Evolutionary conservation across 2,888 invertebrate genomes (phyloP).

Genomic region (Luperina nickerlii): DNA sequence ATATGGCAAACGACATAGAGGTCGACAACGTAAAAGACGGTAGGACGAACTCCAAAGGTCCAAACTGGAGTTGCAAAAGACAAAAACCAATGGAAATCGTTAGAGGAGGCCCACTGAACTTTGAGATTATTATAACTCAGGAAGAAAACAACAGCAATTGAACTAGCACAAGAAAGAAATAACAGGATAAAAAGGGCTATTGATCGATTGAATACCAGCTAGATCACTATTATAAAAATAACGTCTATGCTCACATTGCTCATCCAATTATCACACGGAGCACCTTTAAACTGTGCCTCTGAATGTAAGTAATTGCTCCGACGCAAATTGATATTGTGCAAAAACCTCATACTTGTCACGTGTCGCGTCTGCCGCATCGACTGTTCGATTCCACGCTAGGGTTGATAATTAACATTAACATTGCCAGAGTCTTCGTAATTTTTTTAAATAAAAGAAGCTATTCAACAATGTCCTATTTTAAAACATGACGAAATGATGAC

Average conservation of each 20-base stretch:
- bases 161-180: background rate
- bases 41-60: background rate
- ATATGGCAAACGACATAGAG: background rate
- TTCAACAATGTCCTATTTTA: background rate
- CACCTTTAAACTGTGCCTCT: conserved; percentile 41
- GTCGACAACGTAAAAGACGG: background rate
- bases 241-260: conserved; percentile 25
- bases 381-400: conserved; percentile 27
- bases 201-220: background rate
- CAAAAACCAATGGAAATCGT: background rate
- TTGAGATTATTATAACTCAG: background rate
- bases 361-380: conserved; percentile 28
- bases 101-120: background rate
- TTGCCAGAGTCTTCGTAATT: background rate
- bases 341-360: conserved; percentile 53
- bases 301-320: conserved; percentile 46
- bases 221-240: conserved; percentile 7
- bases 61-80: background rate
- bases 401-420: conserved; percentile 30
- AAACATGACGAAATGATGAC: conserved; percentile 19
- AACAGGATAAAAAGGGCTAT: background rate
- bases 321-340: conserved; percentile 57
- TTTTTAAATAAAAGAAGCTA: conserved; percentile 7
- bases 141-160: background rate
- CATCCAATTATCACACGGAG: conserved; percentile 18